phyloP scores from a whole-genome alignment of 2,797 vertebrate genomes.

The Gorsachius magnificus region DNA sequence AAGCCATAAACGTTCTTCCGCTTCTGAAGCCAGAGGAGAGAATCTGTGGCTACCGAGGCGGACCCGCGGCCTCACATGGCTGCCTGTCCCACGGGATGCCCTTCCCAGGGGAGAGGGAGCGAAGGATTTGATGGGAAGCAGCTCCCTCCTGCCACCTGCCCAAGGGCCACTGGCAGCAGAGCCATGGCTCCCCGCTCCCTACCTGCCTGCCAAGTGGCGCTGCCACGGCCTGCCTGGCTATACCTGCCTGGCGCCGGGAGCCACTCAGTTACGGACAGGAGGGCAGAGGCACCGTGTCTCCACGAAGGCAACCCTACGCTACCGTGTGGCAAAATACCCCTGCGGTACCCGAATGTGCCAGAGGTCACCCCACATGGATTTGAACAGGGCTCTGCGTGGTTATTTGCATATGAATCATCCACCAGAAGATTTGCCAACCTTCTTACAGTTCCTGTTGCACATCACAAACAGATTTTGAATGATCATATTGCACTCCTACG shows the following conservation, averaged over 20 bases:
- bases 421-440: neutral
- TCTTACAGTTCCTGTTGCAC: neutral
- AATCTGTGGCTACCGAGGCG: neutral
- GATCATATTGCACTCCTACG: neutral
- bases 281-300: neutral
- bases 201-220: rapidly evolving
- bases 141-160: neutral
- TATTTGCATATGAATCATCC: neutral
- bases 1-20: neutral
- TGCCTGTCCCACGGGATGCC: neutral
- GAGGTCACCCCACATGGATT: rapidly evolving
- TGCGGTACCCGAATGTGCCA: rapidly evolving
- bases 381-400: rapidly evolving
- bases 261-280: no score
- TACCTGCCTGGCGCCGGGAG: rapidly evolving
- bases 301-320: rapidly evolving
- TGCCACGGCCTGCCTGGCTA: rapidly evolving
- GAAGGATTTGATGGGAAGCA: neutral
- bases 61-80: neutral
- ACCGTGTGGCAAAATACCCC: rapidly evolving
- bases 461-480: neutral
- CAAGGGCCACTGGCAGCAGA: neutral
- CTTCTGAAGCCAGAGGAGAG: neutral
- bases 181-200: rapidly evolving
- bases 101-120: neutral